These are phyloP conservation scores for Phrynosoma blainvillii DNA, from an alignment of 2,113 vertebrate species.

Conservation along the genomic window DNA sequence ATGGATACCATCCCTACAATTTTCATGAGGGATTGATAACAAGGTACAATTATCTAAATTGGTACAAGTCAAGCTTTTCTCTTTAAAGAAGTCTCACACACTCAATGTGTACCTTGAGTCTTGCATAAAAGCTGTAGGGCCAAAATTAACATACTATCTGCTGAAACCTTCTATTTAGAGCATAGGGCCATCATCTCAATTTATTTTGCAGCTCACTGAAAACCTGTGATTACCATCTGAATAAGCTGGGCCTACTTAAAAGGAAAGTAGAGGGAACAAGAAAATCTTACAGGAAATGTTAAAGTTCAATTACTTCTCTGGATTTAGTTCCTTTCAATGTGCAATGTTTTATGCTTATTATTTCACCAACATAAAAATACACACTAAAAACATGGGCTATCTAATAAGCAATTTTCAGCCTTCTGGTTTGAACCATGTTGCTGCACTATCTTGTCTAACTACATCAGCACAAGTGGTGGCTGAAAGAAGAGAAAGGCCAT, in stretches of 20 bases:
- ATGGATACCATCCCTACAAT: slow-evolving; percentile 33
- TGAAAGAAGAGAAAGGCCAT: no score
- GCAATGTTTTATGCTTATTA: neutral
- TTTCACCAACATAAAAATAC: neutral
- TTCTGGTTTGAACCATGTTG: neutral
- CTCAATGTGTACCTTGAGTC: slow-evolving; percentile 25
- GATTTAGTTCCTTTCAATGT: neutral
- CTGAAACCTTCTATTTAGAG: slow-evolving; percentile 29
- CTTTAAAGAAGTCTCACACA: slow-evolving; percentile 12
- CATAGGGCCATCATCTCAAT: slow-evolving; percentile 14
- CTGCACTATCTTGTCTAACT: no score
- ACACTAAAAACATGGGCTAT: neutral
- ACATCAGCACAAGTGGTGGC: no score
- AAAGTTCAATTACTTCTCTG: neutral
- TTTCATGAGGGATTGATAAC: slow-evolving; percentile 10
- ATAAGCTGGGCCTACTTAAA: neutral
- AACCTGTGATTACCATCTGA: slow-evolving; percentile 29
- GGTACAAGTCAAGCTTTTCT: slow-evolving; percentile 25
- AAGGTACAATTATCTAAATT: slow-evolving; percentile 37
- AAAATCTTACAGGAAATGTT: neutral
- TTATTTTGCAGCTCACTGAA: slow-evolving; percentile 9
- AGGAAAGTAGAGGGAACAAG: neutral
- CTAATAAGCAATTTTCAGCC: neutral
- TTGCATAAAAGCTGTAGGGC: slow-evolving; percentile 12
- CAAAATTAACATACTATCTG: slow-evolving; percentile 18